phyloP scores from a whole-genome alignment of 2,113 vertebrate species.

The Dunckerocampus dactyliophorus region DNA sequence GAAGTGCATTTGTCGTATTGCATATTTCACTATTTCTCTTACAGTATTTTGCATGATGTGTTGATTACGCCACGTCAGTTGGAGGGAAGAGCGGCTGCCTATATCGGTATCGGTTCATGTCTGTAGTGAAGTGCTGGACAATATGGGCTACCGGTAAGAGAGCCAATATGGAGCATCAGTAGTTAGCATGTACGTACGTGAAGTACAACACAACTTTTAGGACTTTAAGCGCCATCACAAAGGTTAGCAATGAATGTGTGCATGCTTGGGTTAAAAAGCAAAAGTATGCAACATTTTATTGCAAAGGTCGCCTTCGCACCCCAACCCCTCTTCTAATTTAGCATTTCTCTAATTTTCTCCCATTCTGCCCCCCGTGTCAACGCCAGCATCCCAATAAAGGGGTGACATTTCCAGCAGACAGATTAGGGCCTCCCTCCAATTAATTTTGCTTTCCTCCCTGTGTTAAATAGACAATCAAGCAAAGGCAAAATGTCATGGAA shows the following conservation, averaged over 20 bases:
- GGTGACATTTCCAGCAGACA: slow-evolving; percentile 78
- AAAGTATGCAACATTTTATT: background rate
- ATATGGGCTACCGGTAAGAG: too few species aligned
- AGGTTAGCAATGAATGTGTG: slow-evolving; percentile 17
- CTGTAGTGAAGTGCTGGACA: too few species aligned
- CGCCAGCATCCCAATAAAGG: slow-evolving; percentile 52
- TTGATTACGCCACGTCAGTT: too few species aligned
- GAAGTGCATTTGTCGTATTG: too few species aligned
- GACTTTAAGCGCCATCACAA: background rate
- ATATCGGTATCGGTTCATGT: too few species aligned
- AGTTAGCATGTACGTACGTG: too few species aligned
- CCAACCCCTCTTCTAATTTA: background rate
- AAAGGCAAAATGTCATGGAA: slow-evolving; percentile 78
- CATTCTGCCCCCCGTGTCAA: slow-evolving; percentile 42
- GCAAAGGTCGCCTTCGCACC: background rate
- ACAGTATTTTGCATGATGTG: too few species aligned
- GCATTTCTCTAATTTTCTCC: slow-evolving; percentile 15
- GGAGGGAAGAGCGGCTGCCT: too few species aligned
- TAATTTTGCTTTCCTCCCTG: slow-evolving; percentile 71
- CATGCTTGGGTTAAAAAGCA: slow-evolving; percentile 30
- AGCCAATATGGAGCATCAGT: too few species aligned
- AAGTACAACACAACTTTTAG: too few species aligned
- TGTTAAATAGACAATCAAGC: slow-evolving; percentile 78
- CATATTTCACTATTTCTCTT: too few species aligned
- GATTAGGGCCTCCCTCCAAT: slow-evolving; percentile 74